phyloP scores from a whole-genome alignment of 2,797 vertebrate species.

The Hybognathus amarus region DNA sequence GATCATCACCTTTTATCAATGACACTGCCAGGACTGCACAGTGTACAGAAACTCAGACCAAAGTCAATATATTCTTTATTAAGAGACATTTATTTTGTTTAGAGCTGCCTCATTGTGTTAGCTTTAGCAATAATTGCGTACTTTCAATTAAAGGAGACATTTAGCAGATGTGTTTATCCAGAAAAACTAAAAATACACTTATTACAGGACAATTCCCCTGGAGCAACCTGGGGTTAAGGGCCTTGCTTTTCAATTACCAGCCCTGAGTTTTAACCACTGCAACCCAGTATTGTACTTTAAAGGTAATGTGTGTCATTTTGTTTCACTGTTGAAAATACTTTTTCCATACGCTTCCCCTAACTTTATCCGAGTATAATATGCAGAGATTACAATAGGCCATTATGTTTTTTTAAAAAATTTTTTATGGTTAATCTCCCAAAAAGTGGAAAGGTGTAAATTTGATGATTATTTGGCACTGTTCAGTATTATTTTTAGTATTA shows the following conservation, averaged over 20 bases:
- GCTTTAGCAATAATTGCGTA: neutral
- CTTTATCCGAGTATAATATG: neutral
- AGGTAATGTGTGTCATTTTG: neutral
- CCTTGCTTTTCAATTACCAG: conserved; percentile 5
- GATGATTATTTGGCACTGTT: neutral
- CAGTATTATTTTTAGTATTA: neutral
- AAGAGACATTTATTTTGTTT: conserved; percentile 20
- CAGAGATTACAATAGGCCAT: neutral
- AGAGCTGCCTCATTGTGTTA: conserved; percentile 10
- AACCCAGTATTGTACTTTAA: neutral
- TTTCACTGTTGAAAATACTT: neutral
- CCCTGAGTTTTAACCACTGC: neutral
- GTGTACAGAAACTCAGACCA: neutral
- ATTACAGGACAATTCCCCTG: neutral
- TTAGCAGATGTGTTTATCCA: conserved; percentile 8
- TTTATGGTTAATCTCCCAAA: neutral
- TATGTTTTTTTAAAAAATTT: neutral
- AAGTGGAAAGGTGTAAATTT: neutral
- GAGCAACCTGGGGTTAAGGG: conserved; percentile 7
- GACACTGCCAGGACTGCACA: neutral
- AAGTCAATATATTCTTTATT: conserved; percentile 4
- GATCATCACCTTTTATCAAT: conserved; percentile 18
- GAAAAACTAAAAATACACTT: conserved; percentile 14
- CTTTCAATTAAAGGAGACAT: conserved; percentile 1
- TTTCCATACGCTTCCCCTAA: neutral